Evolutionary conservation across 2,797 vertebrate genomes (phyloP), one percentile per base, ranked within the genome.

Genomic region (Acipenser oxyrinchus): DNA sequence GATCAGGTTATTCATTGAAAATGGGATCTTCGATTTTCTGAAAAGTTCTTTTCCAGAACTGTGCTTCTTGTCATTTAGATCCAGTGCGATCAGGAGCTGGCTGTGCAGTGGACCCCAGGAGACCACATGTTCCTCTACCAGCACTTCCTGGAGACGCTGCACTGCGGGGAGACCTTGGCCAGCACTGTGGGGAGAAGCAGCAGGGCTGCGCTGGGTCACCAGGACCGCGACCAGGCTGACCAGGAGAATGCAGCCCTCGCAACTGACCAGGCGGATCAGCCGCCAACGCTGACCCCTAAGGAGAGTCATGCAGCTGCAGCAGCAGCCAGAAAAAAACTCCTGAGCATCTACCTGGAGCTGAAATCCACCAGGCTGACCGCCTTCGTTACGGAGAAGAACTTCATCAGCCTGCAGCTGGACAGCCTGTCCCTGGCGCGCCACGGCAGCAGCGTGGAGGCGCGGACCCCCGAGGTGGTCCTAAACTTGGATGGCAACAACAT

Each of bases 71-170:
- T 37, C 37, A 37, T 66, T 65, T 75, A 92, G 90, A 69, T 90
- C 67, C 76, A 89, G 0, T 90, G 90, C 0, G 84, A 95, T 71
- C 79, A 86, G n/a, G 87, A 90, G 55, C 80, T 98, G 69, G 75
- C 74, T 0, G 73, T 95, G 1, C 88, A 92, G 3, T 98, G 97
- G 97, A 95, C 91, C 0, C 93, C 96, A 0, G 82, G 89, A 0
- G 91, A 93, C 79, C 96, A 99, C 85, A 98, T 98, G 94, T 90
- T 94, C 72, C 77, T 98, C 51, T 98, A 94, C 78, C 95, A 98
- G 65, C 97, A 98, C 71, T 66, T 83, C 62, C 79, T 88, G 23
- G 91, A 94, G 74, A 94, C 89, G 63, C 70, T 83, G 69, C 83
- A 83, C 62, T 94, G 91, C 77, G 91, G 84, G 49, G 74, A 71